Conservation (phyloP, 1,140 invertebrate genomes). For the Cyphomyrmex costatus region DNA sequence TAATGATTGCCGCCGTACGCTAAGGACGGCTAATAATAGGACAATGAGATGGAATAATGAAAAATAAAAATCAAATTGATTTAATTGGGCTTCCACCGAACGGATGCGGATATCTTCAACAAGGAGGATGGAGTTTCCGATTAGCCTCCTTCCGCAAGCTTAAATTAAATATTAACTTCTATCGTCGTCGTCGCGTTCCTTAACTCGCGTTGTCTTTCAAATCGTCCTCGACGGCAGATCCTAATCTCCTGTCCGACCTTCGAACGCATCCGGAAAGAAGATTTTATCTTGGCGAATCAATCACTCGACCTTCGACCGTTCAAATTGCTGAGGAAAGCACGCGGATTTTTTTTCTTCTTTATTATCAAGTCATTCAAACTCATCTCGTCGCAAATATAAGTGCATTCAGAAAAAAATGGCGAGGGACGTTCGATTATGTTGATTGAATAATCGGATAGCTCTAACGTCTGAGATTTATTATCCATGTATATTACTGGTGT, state of each 20-base stretch:
- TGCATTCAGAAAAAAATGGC: neutral
- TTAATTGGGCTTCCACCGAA: conserved; percentile 71
- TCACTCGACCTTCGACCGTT: conserved; percentile 66
- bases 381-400: neutral
- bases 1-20: conserved; percentile 42
- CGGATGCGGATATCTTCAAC: conserved; percentile 71
- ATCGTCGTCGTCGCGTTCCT: conserved; percentile 53
- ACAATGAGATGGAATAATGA: conserved; percentile 29
- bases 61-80: conserved; percentile 72
- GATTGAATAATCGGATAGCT: conserved; percentile 12
- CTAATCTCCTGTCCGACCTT: conserved; percentile 71
- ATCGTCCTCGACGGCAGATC: conserved; percentile 66
- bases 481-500: neutral
- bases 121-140: conserved; percentile 65
- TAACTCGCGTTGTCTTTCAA: neutral
- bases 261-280: conserved; percentile 71
- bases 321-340: conserved; percentile 65
- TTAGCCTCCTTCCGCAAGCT: conserved; percentile 68
- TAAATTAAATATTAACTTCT: conserved; percentile 71
- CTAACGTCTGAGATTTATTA: neutral
- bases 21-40: conserved; percentile 30
- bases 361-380: conserved; percentile 7
- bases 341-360: neutral
- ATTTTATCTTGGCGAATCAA: conserved; percentile 62
- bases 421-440: conserved; percentile 9